Evolutionary conservation across 2,888 invertebrate genomes (phyloP).

Genomic region (Tricholauxania praeusta): DNA sequence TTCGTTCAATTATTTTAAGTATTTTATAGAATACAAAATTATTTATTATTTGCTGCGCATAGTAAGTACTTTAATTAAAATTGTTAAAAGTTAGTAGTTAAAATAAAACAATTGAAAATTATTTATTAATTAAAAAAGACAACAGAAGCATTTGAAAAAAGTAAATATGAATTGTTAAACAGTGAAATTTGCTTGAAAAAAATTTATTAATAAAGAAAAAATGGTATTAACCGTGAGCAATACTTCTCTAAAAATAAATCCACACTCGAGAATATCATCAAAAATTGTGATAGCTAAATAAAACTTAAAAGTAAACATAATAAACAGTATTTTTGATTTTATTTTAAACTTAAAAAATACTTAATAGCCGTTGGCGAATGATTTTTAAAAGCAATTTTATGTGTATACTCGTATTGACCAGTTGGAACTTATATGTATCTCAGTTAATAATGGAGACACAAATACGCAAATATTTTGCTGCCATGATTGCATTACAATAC

Average conservation of each 20-base stretch:
- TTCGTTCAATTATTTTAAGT: neutral
- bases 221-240: slow-evolving; percentile 16
- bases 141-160: neutral
- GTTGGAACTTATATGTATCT: too few relatives aligned
- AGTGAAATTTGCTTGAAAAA: slow-evolving; percentile 35
- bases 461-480: slow-evolving; percentile 36
- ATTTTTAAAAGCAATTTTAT: slow-evolving; percentile 32
- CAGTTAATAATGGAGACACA: too few relatives aligned
- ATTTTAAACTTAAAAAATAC: slow-evolving; percentile 42
- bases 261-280: slow-evolving; percentile 13
- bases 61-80: neutral
- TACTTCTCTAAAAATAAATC: slow-evolving; percentile 23
- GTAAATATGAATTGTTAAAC: neutral
- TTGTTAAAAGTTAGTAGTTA: neutral
- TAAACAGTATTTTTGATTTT: slow-evolving; percentile 41
- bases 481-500: slow-evolving; percentile 40
- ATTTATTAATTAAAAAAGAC: neutral
- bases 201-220: slow-evolving; percentile 5
- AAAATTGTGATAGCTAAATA: slow-evolving; percentile 30
- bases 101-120: neutral
- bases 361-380: slow-evolving; percentile 41
- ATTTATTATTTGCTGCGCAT: slow-evolving; percentile 7
- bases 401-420: slow-evolving; percentile 23
- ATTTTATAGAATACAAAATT: neutral
- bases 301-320: slow-evolving; percentile 29